Percentiles rank a stretch among this genome's conserved stretches.
Evolutionary conservation across 2,113 vertebrate genomes (phyloP).

Genomic region (Microcebus ravelobensis): DNA sequence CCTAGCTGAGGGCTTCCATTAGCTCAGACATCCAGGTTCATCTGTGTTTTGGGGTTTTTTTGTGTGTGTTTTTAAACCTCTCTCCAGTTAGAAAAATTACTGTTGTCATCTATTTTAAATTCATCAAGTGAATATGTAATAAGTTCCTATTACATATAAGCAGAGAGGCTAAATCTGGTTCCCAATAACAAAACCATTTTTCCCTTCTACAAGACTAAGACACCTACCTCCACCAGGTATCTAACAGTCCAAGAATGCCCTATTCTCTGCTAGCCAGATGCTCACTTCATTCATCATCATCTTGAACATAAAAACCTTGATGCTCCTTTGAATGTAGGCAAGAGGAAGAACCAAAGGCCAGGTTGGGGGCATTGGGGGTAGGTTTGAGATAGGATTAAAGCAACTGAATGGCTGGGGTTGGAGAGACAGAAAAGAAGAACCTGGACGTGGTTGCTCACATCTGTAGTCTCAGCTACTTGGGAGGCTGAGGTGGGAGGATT

Average conservation of each 20-base stretch:
- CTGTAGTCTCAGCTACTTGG: no score
- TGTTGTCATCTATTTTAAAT: slow-evolving; percentile 11
- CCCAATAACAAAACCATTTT: slow-evolving; percentile 25
- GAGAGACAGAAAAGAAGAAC: background rate
- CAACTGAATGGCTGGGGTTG: background rate
- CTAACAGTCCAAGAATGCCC: slow-evolving; percentile 29
- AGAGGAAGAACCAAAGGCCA: background rate
- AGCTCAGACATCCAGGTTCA: background rate
- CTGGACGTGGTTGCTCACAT: no score
- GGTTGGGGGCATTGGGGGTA: background rate
- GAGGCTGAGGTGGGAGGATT: no score
- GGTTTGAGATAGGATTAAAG: background rate
- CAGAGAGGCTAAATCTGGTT: slow-evolving; percentile 34
- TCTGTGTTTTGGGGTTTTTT: background rate
- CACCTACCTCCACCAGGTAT: slow-evolving; percentile 20
- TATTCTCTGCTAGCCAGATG: background rate
- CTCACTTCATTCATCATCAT: slow-evolving; percentile 20
- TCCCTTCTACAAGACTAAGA: slow-evolving; percentile 13
- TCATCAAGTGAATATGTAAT: slow-evolving; percentile 28
- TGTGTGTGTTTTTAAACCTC: background rate
- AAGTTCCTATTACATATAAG: background rate
- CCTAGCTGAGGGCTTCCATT: slow-evolving; percentile 8
- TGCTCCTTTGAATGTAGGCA: background rate
- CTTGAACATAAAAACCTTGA: slow-evolving; percentile 40
- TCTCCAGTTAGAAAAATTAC: slow-evolving; percentile 53